phyloP scores from a whole-genome alignment of 2,888 invertebrate species.

The Gymnoscelis rufifasciata region DNA sequence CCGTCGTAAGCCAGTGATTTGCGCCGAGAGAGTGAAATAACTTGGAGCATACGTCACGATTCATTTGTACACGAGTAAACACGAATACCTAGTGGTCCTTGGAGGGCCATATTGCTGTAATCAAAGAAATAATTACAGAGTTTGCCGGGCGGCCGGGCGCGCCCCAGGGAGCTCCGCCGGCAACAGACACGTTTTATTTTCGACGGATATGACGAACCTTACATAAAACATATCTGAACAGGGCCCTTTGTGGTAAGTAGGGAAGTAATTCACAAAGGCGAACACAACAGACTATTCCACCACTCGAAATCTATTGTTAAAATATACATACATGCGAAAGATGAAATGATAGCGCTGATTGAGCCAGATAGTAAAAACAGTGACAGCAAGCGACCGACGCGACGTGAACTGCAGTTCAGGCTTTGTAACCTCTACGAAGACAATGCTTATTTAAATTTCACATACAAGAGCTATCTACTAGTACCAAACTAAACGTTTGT shows the following conservation, averaged over 20 bases:
- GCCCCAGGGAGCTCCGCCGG: slow-evolving; percentile 12
- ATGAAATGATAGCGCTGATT: slow-evolving; percentile 15
- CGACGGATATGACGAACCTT: slow-evolving; percentile 12
- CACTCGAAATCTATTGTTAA: slow-evolving; percentile 15
- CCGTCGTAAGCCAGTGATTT: slow-evolving; percentile 1
- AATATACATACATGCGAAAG: slow-evolving; percentile 21
- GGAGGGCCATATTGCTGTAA: slow-evolving; percentile 29
- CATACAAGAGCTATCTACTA: slow-evolving; percentile 26
- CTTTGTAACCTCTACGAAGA: slow-evolving; percentile 26
- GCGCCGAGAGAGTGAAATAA: slow-evolving; percentile 19
- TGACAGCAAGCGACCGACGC: too few relatives aligned
- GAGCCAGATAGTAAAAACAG: slow-evolving; percentile 28
- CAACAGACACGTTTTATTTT: slow-evolving; percentile 10
- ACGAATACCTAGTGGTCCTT: slow-evolving; percentile 13
- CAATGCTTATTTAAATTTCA: slow-evolving; percentile 50
- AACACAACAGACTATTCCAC: slow-evolving; percentile 5
- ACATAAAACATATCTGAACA: slow-evolving; percentile 4
- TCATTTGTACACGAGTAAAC: slow-evolving; percentile 7
- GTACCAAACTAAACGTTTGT: too few relatives aligned
- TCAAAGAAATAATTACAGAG: slow-evolving; percentile 36
- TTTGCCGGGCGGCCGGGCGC: slow-evolving; percentile 30
- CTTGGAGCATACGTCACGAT: background rate
- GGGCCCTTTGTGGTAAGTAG: slow-evolving; percentile 1
- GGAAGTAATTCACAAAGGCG: background rate
- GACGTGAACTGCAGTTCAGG: slow-evolving; percentile 4